Percentiles rank a stretch among this genome's conserved stretches.
phyloP scores from a whole-genome alignment of 1,140 invertebrate species.

The Bicyclus anynana region DNA sequence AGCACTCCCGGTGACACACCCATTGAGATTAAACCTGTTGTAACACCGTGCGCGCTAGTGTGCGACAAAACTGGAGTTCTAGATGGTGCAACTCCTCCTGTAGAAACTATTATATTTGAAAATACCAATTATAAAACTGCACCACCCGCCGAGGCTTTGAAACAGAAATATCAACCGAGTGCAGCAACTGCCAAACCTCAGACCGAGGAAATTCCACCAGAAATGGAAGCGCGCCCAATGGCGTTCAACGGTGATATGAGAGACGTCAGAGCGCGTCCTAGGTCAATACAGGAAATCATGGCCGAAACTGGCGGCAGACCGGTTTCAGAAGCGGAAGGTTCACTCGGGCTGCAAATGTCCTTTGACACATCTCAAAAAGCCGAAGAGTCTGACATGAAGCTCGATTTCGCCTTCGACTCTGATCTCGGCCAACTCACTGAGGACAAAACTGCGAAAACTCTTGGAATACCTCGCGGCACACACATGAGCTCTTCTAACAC shows the following conservation, averaged over 20 bases:
- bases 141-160: constrained; percentile 77
- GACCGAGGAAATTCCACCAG: constrained; percentile 53
- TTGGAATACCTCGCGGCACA: constrained; percentile 82
- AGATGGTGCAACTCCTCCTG: constrained; percentile 87
- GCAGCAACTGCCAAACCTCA: constrained; percentile 53
- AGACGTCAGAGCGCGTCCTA: constrained; percentile 58
- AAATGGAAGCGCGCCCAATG: constrained; percentile 60
- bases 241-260: constrained; percentile 67
- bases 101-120: constrained; percentile 94
- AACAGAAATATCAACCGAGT: constrained; percentile 80
- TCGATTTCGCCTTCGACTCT: constrained; percentile 93
- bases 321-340: constrained; percentile 46
- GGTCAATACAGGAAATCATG: constrained; percentile 71
- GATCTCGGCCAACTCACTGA: constrained; percentile 87
- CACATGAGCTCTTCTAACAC: constrained; percentile 77
- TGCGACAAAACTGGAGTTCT: constrained; percentile 76
- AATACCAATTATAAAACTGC: constrained; percentile 91
- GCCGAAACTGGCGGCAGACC: constrained; percentile 55
- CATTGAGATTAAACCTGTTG: constrained; percentile 64
- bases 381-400: constrained; percentile 93
- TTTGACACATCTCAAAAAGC: constrained; percentile 77
- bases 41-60: constrained; percentile 41
- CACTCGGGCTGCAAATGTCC: constrained; percentile 61
- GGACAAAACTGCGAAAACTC: constrained; percentile 81
- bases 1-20: constrained; percentile 79